Base-by-base conservation (phyloP, 30 jellyfish, hydroid and myxozoan species). In the Cassiopea xamachana region DNA sequence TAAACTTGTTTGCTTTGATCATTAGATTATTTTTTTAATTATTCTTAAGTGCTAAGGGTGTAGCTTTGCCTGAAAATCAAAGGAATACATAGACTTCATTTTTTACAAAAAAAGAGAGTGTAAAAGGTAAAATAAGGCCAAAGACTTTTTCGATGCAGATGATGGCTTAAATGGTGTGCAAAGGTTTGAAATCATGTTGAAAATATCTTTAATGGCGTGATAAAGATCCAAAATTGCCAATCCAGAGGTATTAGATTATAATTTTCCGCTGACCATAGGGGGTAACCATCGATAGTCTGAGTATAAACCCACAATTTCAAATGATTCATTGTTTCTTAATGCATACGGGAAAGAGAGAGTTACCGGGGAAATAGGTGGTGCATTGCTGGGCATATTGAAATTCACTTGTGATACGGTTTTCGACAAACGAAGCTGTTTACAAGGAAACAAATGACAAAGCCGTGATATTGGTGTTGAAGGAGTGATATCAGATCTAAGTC, bases 301-400 rank as follows among this genome's bases (percentile, higher is more conserved):
- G 77, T 0, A 18, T 68, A 10, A 18, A 43, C 0, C 80, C 80
- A 43, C 80, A 71, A 43, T 43, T 19, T 14, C 7, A 71, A 43
- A 39, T 71, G 80, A 71, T 18, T 19, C 80, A 19, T 71, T 71
- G 80, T 71, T 16, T 71, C 55, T 71, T 71, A 71, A 71, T 71
- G 16, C 80, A 14, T 71, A 71, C 80, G 80, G 80, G 80, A 64
- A 64, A 55, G 74, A 64, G 27, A 64, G 74, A 71, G 80, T 71
- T 71, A 71, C n/a, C 80, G 80, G 80, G 80, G 80, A 71, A 71
- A 71, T 71, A 71, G 80, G 80, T 19, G 55, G 80, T 19, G 80
- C 0, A 71, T 14, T 0, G 80, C 27, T 7, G 80, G 80, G 80
- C 80, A 71, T 71, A 19, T 7, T 7, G 15, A 7, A 55, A 71